Percentiles rank a stretch among this genome's conserved stretches.
Conservation (phyloP, 2,888 invertebrate genomes). For the Eudemis profundana region DNA sequence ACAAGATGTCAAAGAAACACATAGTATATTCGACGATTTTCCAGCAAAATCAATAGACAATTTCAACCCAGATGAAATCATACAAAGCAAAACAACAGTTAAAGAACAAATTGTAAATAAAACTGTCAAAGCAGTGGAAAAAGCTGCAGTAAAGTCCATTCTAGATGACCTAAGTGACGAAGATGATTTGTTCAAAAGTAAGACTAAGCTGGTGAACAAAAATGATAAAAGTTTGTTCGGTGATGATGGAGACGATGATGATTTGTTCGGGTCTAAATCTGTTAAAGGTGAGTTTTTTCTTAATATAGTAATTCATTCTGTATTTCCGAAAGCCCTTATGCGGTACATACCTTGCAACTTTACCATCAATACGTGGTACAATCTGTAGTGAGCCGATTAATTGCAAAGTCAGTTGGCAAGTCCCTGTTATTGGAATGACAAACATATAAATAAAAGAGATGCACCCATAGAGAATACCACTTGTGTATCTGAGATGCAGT, state of each 20-base stretch:
- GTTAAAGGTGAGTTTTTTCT: constrained; percentile 49
- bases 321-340: no score
- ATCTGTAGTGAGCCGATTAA: no score
- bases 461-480: no score
- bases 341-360: no score
- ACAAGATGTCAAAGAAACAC: background rate
- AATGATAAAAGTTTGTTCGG: constrained; percentile 65
- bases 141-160: constrained; percentile 54
- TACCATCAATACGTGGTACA: no score
- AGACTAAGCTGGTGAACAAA: constrained; percentile 51
- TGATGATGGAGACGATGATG: constrained; percentile 70
- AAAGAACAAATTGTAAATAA: background rate
- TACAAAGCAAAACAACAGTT: constrained; percentile 21
- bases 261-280: constrained; percentile 65
- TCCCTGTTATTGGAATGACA: no score
- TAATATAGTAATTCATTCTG: no score
- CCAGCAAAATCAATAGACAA: constrained; percentile 4
- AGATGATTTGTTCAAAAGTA: constrained; percentile 65
- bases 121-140: constrained; percentile 1
- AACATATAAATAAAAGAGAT: no score
- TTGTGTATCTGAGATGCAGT: no score
- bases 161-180: constrained; percentile 70
- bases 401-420: no score
- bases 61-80: constrained; percentile 21
- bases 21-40: constrained; percentile 30